Evolutionary conservation across 1,140 invertebrate genomes (phyloP), one percentile per base, ranked within the genome.

Genomic region (Drosophila prosaltans): DNA sequence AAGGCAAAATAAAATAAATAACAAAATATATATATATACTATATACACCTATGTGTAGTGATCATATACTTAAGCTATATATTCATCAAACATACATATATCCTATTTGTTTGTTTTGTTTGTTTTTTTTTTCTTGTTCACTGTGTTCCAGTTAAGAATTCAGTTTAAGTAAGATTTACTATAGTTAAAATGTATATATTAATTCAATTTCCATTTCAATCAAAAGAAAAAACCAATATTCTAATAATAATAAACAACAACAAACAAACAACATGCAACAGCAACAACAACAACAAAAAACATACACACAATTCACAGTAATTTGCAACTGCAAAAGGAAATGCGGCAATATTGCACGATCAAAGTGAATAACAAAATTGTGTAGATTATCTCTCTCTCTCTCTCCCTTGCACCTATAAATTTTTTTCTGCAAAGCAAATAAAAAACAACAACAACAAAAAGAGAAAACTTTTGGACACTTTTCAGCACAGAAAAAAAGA

Each of bases 401-500:
- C 16, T 16, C 36, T 48, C 55, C 30, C 30, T 39, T 9, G 30
- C 55, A 32, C 6, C 32, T 58, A 16, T 30, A 9, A 8, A 16
- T 16, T 16, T 16, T 61, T 40, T 61, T 39, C 36, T 43, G 59
- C 55, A 43, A 57, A 5, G 28, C 2, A 45, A 55, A 57, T 43
- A 5, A 26, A 66, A 61, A 16, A 36, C 58, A 26, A n/a, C 58
- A 60, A 67, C 60, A 28, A 39, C 55, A 30, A 83, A 85, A 86
- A 86, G 82, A 86, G 82, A 86, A 86, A 86, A 86, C 79, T 82
- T 69, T 82, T 82, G 61, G 83, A 85, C 82, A 85, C 83, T 88
- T 88, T 83, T 68, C 62, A 55, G 51, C n/a, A 16, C 16, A 16
- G 16, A 16, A 16, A 16, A 16, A 16, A 16, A 16, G 16, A 16